These are phyloP conservation scores for Elanoides forficatus DNA, from an alignment of 2,113 vertebrate genomes.

Conservation along the genomic window DNA sequence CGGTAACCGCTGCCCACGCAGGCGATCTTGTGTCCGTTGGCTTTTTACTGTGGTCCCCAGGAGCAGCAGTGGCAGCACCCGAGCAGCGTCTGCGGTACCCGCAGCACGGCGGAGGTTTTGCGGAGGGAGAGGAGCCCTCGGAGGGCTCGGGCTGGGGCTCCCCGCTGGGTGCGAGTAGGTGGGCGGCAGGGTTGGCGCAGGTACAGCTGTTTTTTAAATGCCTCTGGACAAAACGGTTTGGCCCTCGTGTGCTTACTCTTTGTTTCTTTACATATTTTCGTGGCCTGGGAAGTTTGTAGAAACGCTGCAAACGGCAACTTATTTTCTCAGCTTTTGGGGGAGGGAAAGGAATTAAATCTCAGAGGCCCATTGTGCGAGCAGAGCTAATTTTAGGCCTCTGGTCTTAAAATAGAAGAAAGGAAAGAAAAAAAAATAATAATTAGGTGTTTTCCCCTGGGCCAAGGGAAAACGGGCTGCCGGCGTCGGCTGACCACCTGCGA, in stretches of 20 bases:
- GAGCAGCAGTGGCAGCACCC: background rate
- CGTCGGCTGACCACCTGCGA: background rate
- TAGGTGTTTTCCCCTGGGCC: background rate
- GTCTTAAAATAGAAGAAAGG: slow-evolving; percentile 49
- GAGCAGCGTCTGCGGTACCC: background rate
- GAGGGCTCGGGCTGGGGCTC: background rate
- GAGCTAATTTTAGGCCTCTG: slow-evolving; percentile 16
- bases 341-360: slow-evolving; percentile 5
- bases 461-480: background rate
- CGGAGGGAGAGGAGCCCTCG: background rate
- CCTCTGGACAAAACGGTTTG: background rate
- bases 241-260: background rate
- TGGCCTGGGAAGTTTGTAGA: background rate
- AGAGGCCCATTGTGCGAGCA: background rate
- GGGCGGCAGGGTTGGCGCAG: background rate
- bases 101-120: background rate
- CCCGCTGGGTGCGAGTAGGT: background rate
- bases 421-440: background rate
- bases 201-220: background rate
- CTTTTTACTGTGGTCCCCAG: background rate
- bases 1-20: background rate
- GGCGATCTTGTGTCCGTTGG: background rate
- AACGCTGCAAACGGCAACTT: background rate
- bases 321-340: background rate
- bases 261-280: background rate